Evolutionary conservation across 2,113 vertebrate species (phyloP), one percentile per base, ranked within the genome.

Genomic region (Serinus canaria): DNA sequence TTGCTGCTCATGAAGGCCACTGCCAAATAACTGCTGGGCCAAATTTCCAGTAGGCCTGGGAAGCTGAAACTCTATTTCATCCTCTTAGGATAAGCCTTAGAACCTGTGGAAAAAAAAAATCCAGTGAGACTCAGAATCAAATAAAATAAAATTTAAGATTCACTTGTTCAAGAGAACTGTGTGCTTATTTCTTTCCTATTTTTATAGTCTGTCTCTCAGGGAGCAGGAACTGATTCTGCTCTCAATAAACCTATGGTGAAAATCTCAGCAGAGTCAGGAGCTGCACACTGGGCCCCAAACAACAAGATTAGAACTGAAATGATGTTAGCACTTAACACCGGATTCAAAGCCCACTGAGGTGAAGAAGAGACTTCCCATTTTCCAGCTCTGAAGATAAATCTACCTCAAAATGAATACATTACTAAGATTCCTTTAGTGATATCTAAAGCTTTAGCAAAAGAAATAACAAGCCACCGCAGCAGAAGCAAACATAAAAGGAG

Each of bases 251-350:
- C 62, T 49, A 22, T 14, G 23, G 64, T 92, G 49, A 94, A 79
- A 76, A 91, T 68, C 89, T 87, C 83, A 53, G 73, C 73, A 75
- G 89, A 52, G 69, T 84, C 81, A 50, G n/a, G 21, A 69, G 69
- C 46, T 59, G 37, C 62, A 39, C 24, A 39, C 43, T 91, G 87
- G 37, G 66, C 66, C 59, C 70, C 81, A 79, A 55, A 91, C 59
- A 95, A 86, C 24, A 21, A 86, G 72, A 85, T 88, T 86, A 93
- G 76, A 90, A 83, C 50, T 88, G 93, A 95, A 96, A 95, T 95
- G 13, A 86, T 81, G 75, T 81, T 94, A 88, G 68, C 56, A 22
- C 28, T 88, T 74, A 84, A 86, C 55, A 91, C 60, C 52, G 59
- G 75, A 92, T 86, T 75, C 75, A 94, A 64, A 95, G 85, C 90